Evolutionary conservation across 2,797 vertebrate species (phyloP), one percentile per base, ranked within the genome.

Genomic region (Helarctos malayanus): DNA sequence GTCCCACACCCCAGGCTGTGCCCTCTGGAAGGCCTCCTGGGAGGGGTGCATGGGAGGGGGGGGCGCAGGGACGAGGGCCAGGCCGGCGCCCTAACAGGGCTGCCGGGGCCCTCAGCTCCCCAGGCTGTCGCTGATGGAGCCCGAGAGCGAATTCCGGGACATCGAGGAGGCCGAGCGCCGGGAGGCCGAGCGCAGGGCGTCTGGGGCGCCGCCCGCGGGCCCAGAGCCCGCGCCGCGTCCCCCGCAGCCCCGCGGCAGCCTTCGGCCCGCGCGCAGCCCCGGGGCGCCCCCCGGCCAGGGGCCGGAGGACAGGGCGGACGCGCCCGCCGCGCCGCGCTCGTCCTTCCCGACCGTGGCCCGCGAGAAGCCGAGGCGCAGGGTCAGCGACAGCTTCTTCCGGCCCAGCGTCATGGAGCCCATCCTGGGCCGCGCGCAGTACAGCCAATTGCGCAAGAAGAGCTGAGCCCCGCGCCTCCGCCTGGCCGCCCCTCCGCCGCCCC

Each of bases 361-460:
- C 5, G 97, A 96, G 54, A 97, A 95, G 63, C 98, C 96, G 41
- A 61, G 93, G 80, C 96, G 99, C 9, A 94, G 97, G 73, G 98
- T 98, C 86, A 99, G 98, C 1, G 98, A 99, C 97, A 98, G 98
- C 90, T 98, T 98, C 91, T 98, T 98, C 97, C 98, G 98, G 81
- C 98, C 98, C 92, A 98, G 98, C 88, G 95, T 97, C 93, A 97
- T 98, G 4, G 98, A 99, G 95, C 63, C 98, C 78, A 18, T 97
- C 81, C 98, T 98, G 91, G 78, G 97, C 91, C 98, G 98, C 8
- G 84, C 98, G 25, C 98, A 98, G 90, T 98, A 98, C 16, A 23
- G 49, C 94, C 98, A 96, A 73, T 76, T 98, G 68, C 97, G 98
- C 89, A 99, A 99, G 97, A 99, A 99, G 95, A 98, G 99, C 97